phyloP scores from a whole-genome alignment of 2,888 invertebrate genomes.

The Andrena praecox region DNA sequence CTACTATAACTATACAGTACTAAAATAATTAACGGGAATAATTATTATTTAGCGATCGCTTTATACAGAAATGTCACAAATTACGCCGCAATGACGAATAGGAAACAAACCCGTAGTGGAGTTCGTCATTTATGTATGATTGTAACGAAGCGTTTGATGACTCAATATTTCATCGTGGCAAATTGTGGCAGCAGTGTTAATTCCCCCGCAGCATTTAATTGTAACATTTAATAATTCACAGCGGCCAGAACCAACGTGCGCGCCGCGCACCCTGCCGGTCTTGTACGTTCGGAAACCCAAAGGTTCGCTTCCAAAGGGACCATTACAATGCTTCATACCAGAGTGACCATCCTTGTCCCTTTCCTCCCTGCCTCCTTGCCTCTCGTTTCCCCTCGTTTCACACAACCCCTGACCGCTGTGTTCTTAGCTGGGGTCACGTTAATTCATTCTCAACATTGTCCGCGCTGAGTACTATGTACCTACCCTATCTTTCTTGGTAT shows the following conservation, averaged over 20 bases:
- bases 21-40: too few relatives aligned
- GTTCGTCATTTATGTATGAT: conserved; percentile 63
- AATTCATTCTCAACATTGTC: conserved; percentile 70
- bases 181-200: conserved; percentile 51
- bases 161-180: conserved; percentile 69
- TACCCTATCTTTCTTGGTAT: conserved; percentile 62
- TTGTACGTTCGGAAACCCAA: conserved; percentile 59
- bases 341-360: conserved; percentile 39
- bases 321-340: conserved; percentile 64
- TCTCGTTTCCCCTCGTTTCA: conserved; percentile 24
- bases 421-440: conserved; percentile 68
- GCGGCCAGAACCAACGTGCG: conserved; percentile 39
- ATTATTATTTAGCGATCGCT: too few relatives aligned
- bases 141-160: conserved; percentile 56
- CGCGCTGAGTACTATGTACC: conserved; percentile 47
- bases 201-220: conserved; percentile 70
- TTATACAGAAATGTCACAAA: conserved; percentile 30
- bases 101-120: conserved; percentile 55
- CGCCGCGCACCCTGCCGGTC: conserved; percentile 47
- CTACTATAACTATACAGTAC: too few relatives aligned
- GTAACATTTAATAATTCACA: conserved; percentile 71
- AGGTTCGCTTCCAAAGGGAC: conserved; percentile 68
- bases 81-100: conserved; percentile 27
- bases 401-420: conserved; percentile 43
- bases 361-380: background rate